Evolutionary conservation across 2,888 invertebrate genomes (phyloP).

Genomic region (Lymantria dispar): DNA sequence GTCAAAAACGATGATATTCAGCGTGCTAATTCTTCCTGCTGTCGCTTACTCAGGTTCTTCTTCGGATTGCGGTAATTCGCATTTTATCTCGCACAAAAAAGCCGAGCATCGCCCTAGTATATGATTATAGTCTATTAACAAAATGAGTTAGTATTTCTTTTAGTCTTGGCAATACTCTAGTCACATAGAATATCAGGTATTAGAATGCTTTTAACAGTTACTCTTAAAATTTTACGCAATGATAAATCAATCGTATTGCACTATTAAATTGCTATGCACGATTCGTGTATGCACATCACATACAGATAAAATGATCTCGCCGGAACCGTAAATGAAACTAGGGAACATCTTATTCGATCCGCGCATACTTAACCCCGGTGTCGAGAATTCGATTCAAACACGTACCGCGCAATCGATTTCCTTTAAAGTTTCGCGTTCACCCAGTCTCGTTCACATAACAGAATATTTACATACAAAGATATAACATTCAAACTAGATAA

Average conservation of each 20-base stretch:
- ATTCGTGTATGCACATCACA: conserved; percentile 15
- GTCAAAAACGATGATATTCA: too few species aligned
- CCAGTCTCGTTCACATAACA: conserved; percentile 45
- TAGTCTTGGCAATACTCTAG: too few species aligned
- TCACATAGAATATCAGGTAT: too few species aligned
- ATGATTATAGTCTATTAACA: too few species aligned
- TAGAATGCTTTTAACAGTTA: too few species aligned
- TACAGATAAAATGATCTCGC: conserved; percentile 23
- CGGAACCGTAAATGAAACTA: conserved; percentile 29
- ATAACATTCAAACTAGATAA: conserved; percentile 34
- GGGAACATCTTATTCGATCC: conserved; percentile 66
- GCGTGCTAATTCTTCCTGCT: too few species aligned
- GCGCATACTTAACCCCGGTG: conserved; percentile 64
- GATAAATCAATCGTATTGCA: conserved; percentile 11
- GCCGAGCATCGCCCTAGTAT: too few species aligned
- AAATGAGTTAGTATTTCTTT: too few species aligned
- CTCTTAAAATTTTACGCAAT: conserved; percentile 10
- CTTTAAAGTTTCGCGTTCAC: conserved; percentile 64
- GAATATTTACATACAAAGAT: conserved; percentile 46
- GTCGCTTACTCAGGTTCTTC: too few species aligned
- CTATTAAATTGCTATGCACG: conserved; percentile 28
- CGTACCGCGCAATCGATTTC: conserved; percentile 63
- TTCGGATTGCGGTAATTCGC: too few species aligned
- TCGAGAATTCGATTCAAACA: conserved; percentile 61
- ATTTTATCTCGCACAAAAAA: too few species aligned